Evolutionary conservation across 2,888 invertebrate genomes (phyloP), one percentile per base, ranked within the genome.

Genomic region (Leuctra nigra): DNA sequence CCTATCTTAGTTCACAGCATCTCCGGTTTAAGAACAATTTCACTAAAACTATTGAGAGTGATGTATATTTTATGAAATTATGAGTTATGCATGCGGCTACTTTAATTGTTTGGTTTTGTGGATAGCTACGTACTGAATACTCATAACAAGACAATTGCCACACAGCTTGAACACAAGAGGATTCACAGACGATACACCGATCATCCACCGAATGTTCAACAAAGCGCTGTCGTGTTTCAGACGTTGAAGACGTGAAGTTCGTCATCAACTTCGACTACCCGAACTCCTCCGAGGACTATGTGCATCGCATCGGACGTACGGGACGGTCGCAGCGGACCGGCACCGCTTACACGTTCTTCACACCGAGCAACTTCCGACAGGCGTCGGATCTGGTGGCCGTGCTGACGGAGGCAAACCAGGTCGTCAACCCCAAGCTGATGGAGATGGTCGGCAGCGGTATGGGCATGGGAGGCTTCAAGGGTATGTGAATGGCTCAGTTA

Each of bases 201-300:
- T n/a, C n/a, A n/a, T n/a, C n/a, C n/a, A n/a, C n/a, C n/a, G n/a
- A n/a, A n/a, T n/a, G n/a, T n/a, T n/a, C n/a, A n/a, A n/a, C n/a
- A n/a, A n/a, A n/a, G n/a, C n/a, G n/a, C n/a, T n/a, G n/a, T n/a
- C n/a, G n/a, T 68, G 64, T 63, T 69, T 62, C 81, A 97, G 97
- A 98, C 83, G 96, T 97, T 74, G 94, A 96, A 73, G 97, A 98
- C 78, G 95, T 97, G 72, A 95, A 96, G 80, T 96, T 92, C 81
- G 97, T 98, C 68, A 94, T 98, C 78, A 98, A 97, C 82, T 95
- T 89, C 80, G 97, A 97, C 76, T 97, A 95, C 75, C 97, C 97
- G 57, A 91, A 91, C 71, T 92, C 91, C 73, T 94, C 94, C 2
- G 97, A 97, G 76, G 97, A 97, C 75, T 97, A 97, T 75, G 94